phyloP scores from a whole-genome alignment of 2,888 invertebrate species.

The Anorthoa munda region DNA sequence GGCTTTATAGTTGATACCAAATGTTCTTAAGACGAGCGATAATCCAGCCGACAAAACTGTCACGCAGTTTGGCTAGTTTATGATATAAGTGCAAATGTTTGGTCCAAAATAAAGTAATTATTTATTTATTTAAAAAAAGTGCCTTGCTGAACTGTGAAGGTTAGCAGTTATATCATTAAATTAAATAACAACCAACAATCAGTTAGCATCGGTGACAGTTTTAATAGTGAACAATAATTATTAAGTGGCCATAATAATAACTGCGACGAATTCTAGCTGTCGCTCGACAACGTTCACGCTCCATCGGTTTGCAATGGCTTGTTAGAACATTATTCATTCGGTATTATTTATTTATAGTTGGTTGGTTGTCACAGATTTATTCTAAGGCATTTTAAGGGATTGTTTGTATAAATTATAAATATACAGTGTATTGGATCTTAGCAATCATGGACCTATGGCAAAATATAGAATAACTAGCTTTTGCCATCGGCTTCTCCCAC shows the following conservation, averaged over 20 bases:
- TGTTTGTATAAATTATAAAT: neutral
- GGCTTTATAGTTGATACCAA: no score
- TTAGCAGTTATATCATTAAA: neutral
- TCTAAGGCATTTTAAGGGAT: neutral
- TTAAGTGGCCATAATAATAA: constrained; percentile 17
- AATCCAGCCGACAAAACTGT: neutral
- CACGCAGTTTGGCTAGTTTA: neutral
- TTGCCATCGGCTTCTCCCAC: no score
- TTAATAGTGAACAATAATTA: constrained; percentile 22
- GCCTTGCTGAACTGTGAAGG: neutral
- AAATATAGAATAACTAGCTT: no score
- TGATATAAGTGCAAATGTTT: no score
- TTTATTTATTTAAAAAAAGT: no score
- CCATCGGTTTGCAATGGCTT: constrained; percentile 29
- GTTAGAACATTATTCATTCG: constrained; percentile 40
- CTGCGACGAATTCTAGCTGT: constrained; percentile 29
- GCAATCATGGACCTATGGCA: no score
- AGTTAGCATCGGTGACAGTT: constrained; percentile 13
- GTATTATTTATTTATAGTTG: constrained; percentile 37
- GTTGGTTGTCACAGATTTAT: constrained; percentile 23
- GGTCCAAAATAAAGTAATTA: no score
- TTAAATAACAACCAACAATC: constrained; percentile 11
- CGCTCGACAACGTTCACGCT: constrained; percentile 32
- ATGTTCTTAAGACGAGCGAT: neutral
- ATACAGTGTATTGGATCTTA: neutral